Evolutionary conservation across 2,797 vertebrate species (phyloP).

Genomic region (Rhinogobio ventralis): DNA sequence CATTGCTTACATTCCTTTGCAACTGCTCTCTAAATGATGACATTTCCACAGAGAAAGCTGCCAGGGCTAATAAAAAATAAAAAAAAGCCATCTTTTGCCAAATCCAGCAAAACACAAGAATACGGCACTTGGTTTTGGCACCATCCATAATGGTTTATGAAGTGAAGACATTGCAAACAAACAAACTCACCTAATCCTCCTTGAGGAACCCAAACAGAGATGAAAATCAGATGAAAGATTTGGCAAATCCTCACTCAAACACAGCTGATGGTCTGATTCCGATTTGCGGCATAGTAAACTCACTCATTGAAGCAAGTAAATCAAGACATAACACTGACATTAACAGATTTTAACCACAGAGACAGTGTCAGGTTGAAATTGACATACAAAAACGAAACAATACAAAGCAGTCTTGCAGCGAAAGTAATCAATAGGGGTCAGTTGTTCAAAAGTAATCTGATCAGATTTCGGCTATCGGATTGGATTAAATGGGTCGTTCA

Average conservation of each 20-base stretch:
- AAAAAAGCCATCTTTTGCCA: constrained; percentile 28
- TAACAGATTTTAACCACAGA: background rate
- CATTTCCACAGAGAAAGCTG: constrained; percentile 42
- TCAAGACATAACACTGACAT: background rate
- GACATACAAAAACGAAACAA: background rate
- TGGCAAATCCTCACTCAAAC: constrained; percentile 46
- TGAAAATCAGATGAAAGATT: constrained; percentile 46
- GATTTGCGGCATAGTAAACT: constrained; percentile 8
- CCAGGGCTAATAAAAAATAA: constrained; percentile 41
- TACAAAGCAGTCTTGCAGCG: background rate
- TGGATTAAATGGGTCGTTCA: too few relatives aligned
- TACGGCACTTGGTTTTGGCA: constrained; percentile 63
- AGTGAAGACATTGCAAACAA: constrained; percentile 48
- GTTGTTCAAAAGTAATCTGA: too few relatives aligned
- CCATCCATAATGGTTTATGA: constrained; percentile 27
- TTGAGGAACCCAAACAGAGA: constrained; percentile 54
- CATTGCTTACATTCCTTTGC: constrained; percentile 39
- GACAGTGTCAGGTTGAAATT: background rate
- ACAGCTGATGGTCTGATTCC: constrained; percentile 42
- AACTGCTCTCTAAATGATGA: constrained; percentile 30
- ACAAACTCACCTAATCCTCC: constrained; percentile 44
- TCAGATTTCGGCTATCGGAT: too few relatives aligned
- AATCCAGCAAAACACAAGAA: constrained; percentile 35
- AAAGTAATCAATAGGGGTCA: background rate
- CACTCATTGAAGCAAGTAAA: background rate